Conservation (phyloP, 35 echinoderm and acorn worm genomes). For the Ophiothrix spiculata region DNA sequence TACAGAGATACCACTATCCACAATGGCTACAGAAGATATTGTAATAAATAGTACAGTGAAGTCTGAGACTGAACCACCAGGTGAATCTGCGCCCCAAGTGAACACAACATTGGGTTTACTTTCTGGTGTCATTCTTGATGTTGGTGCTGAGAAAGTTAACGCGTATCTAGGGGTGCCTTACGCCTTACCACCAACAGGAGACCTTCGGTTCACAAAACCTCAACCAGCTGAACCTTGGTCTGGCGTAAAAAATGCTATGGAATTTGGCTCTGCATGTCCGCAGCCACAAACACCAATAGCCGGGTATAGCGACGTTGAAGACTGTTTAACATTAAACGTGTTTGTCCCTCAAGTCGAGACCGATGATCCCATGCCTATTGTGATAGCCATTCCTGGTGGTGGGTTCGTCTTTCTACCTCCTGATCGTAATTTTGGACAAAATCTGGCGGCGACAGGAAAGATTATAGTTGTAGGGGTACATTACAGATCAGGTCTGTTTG, state of each 20-base stretch:
- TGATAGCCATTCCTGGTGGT: constrained; percentile 78
- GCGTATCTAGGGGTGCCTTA: constrained; percentile 64
- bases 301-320: constrained; percentile 28
- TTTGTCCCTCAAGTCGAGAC: constrained; percentile 38
- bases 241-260: constrained; percentile 38
- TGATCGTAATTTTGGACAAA: constrained; percentile 24
- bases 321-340: constrained; percentile 68
- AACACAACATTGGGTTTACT: not conserved
- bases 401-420: constrained; percentile 17
- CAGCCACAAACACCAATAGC: not conserved
- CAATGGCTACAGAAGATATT: too few relatives aligned
- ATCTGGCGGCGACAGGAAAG: constrained; percentile 49
- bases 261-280: constrained; percentile 18
- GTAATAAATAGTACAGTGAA: too few relatives aligned
- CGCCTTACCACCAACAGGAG: constrained; percentile 63
- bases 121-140: not conserved
- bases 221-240: constrained; percentile 41
- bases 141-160: not conserved
- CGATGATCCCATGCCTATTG: constrained; percentile 47
- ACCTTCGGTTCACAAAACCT: constrained; percentile 60
- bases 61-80: too few relatives aligned
- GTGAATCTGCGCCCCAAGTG: not conserved
- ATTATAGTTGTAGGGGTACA: constrained; percentile 69
- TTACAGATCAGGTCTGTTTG: constrained; percentile 70
- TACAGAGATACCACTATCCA: too few relatives aligned